phyloP scores from a whole-genome alignment of 2,888 invertebrate genomes.

The Sympetrum striolatum region DNA sequence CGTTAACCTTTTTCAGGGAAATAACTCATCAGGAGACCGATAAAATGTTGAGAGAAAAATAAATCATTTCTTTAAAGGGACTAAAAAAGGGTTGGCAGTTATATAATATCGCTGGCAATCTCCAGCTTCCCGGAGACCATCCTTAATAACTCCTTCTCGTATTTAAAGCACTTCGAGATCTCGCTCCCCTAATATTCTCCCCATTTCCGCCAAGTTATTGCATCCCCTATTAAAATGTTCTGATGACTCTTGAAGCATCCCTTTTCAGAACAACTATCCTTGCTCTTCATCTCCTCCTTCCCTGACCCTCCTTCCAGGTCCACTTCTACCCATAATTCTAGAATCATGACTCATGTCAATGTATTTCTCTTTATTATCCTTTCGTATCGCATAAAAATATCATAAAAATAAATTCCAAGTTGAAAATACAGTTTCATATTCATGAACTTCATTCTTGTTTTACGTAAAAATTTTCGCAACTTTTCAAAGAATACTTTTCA shows the following conservation, averaged over 20 bases:
- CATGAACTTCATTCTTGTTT: no score
- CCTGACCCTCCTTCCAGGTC: not conserved
- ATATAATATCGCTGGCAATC: conserved; percentile 7
- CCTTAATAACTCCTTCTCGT: conserved; percentile 18
- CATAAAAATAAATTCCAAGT: no score
- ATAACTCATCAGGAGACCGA: no score
- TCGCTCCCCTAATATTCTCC: not conserved
- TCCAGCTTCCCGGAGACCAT: not conserved
- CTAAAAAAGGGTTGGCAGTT: not conserved
- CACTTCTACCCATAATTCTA: not conserved
- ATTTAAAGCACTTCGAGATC: not conserved
- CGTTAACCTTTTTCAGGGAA: no score
- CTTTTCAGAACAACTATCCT: conserved; percentile 16
- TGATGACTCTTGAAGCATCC: conserved; percentile 29
- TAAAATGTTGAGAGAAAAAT: not conserved
- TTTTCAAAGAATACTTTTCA: no score
- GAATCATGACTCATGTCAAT: not conserved
- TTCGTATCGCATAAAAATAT: no score
- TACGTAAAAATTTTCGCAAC: no score
- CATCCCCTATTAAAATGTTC: conserved; percentile 40
- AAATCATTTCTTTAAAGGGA: not conserved
- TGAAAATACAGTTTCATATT: no score
- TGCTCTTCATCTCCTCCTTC: not conserved
- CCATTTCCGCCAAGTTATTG: not conserved
- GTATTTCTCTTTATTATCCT: not conserved